A percentile compares a stretch with the other conserved stretches of the same genome.
phyloP scores from a whole-genome alignment of 2,888 invertebrate species.

The Pandemis cinnamomeana region DNA sequence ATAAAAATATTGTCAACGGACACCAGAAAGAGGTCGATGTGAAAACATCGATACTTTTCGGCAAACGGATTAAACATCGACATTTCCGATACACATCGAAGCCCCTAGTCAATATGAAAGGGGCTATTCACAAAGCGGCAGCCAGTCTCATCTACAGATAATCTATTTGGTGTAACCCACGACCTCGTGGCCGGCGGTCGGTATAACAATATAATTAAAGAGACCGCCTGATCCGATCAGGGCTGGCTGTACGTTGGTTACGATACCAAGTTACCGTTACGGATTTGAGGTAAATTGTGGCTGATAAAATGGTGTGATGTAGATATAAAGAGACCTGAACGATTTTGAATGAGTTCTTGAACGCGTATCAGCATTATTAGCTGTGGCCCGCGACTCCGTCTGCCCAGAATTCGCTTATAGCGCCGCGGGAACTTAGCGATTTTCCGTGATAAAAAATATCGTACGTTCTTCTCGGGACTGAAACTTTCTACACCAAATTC shows the following conservation, averaged over 20 bases:
- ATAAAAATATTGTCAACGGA: too few species aligned
- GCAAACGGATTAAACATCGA: background rate
- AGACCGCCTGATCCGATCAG: conserved; percentile 65
- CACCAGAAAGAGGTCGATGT: too few species aligned
- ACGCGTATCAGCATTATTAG: too few species aligned
- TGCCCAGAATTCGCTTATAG: background rate
- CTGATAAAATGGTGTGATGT: background rate
- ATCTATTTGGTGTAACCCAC: conserved; percentile 84
- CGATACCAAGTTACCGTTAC: conserved; percentile 6
- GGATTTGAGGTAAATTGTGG: background rate
- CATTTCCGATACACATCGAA: background rate
- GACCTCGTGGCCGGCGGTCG: conserved; percentile 73
- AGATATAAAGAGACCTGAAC: background rate
- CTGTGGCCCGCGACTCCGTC: too few species aligned
- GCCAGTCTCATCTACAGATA: conserved; percentile 76
- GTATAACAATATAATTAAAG: conserved; percentile 84
- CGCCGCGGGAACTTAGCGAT: too few species aligned
- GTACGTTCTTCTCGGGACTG: too few species aligned
- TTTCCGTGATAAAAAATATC: too few species aligned
- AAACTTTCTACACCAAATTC: too few species aligned
- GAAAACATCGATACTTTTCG: conserved; percentile 1
- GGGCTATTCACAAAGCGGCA: conserved; percentile 71
- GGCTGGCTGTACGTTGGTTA: conserved; percentile 16
- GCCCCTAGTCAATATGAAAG: conserved; percentile 64
- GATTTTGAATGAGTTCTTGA: too few species aligned